Evolutionary conservation across 2,797 vertebrate genomes (phyloP).

Genomic region (Sebastes steindachneri): DNA sequence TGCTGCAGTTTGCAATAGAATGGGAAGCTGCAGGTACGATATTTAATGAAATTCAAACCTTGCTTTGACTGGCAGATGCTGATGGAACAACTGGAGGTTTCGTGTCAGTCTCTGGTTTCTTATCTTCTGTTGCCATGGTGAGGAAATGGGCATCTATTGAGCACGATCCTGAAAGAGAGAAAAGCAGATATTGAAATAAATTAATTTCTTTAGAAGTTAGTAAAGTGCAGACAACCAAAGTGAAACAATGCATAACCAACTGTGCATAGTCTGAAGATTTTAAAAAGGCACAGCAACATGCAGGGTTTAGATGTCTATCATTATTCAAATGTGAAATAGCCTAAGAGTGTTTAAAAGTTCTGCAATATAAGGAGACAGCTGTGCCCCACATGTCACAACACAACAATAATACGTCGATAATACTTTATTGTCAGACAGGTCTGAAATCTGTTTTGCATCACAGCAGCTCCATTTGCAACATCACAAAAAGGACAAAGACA

Average conservation of each 20-base stretch:
- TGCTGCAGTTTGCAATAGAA: neutral
- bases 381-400: neutral
- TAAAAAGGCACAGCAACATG: too few species aligned
- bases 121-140: conserved; percentile 96
- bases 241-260: neutral
- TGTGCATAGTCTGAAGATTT: neutral
- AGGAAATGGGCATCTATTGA: conserved; percentile 53
- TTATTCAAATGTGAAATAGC: neutral
- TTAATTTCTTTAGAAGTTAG: neutral
- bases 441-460: too few species aligned
- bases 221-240: neutral
- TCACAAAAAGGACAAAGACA: too few species aligned
- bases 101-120: conserved; percentile 96
- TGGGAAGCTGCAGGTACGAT: too few species aligned
- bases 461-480: too few species aligned
- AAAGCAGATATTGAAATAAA: neutral
- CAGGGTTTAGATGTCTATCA: too few species aligned
- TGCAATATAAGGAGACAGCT: neutral
- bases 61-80: conserved; percentile 94
- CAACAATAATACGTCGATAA: too few species aligned
- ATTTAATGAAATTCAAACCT: conserved; percentile 79
- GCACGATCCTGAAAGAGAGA: conserved; percentile 13
- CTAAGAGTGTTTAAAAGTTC: neutral
- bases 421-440: too few species aligned
- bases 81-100: conserved; percentile 93